phyloP scores from a whole-genome alignment of 2,797 vertebrate genomes.

The Pangasius macronema region DNA sequence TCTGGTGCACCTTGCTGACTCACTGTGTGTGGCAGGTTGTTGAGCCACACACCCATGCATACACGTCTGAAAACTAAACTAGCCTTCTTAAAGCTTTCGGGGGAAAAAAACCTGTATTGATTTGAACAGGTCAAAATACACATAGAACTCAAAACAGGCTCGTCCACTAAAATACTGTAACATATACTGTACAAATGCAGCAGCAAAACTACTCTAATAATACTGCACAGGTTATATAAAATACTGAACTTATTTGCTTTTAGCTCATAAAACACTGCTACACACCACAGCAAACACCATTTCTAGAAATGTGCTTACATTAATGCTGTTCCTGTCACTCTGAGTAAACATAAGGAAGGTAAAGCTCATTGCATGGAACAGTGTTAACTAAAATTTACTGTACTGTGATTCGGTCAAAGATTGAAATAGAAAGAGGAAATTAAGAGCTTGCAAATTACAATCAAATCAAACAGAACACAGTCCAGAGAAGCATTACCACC shows the following conservation, averaged over 20 bases:
- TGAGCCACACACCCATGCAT: not conserved
- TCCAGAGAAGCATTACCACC: not conserved
- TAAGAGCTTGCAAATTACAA: conserved; percentile 10
- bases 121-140: not conserved
- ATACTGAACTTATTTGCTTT: conserved; percentile 13
- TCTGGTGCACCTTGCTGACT: not conserved
- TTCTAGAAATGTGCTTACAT: not conserved
- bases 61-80: not conserved
- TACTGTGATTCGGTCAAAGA: not conserved
- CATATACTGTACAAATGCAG: not conserved
- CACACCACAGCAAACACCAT: not conserved
- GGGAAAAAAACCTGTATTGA: not conserved
- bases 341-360: not conserved
- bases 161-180: not conserved
- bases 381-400: not conserved
- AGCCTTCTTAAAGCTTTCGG: not conserved
- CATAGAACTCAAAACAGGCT: not conserved
- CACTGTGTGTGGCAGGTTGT: not conserved
- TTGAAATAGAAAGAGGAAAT: not conserved
- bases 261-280: not conserved
- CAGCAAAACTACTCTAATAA: not conserved
- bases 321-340: not conserved
- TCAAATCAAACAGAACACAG: not conserved
- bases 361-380: not conserved
- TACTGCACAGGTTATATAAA: not conserved